Percentiles rank a stretch among this genome's conserved stretches.
Evolutionary conservation across 2,888 invertebrate species (phyloP).

Genomic region (Stenchaetothrips biformis): DNA sequence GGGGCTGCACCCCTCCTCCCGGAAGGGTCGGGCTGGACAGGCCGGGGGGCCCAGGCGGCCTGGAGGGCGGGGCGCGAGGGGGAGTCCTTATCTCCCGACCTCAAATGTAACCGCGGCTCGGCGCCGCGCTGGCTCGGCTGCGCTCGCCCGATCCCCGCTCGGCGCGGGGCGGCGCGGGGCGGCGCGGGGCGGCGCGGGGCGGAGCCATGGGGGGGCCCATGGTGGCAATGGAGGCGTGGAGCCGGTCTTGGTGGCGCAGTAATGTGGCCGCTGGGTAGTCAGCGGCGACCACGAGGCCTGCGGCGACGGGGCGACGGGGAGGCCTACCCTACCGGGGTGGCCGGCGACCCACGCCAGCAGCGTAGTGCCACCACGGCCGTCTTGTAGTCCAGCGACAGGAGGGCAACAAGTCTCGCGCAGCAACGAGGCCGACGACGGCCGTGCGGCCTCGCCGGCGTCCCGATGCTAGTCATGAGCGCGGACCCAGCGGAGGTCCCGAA

Average conservation of each 20-base stretch:
- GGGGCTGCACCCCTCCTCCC: neutral
- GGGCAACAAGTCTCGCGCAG: neutral
- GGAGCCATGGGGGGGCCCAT: neutral
- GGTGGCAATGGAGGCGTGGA: neutral
- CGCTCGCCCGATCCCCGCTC: neutral
- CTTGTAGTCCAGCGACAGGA: neutral
- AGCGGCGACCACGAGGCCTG: neutral
- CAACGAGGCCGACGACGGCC: neutral
- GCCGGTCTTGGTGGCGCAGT: neutral
- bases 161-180: neutral
- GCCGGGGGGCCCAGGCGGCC: neutral
- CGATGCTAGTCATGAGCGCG: neutral
- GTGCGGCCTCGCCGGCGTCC: neutral
- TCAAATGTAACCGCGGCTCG: constrained; percentile 20
- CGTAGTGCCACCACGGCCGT: too few relatives aligned
- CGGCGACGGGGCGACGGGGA: neutral
- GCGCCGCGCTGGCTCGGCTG: neutral
- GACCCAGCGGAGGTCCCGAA: too few relatives aligned
- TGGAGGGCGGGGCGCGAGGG: neutral
- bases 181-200: neutral
- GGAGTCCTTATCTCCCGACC: constrained; percentile 22
- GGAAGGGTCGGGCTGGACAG: neutral
- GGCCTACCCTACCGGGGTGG: neutral
- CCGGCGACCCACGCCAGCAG: neutral
- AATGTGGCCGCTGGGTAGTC: constrained; percentile 19